Percentiles rank a stretch among this genome's conserved stretches.
Evolutionary conservation across 1,140 invertebrate species (phyloP).

Genomic region (Drosophila novamexicana): DNA sequence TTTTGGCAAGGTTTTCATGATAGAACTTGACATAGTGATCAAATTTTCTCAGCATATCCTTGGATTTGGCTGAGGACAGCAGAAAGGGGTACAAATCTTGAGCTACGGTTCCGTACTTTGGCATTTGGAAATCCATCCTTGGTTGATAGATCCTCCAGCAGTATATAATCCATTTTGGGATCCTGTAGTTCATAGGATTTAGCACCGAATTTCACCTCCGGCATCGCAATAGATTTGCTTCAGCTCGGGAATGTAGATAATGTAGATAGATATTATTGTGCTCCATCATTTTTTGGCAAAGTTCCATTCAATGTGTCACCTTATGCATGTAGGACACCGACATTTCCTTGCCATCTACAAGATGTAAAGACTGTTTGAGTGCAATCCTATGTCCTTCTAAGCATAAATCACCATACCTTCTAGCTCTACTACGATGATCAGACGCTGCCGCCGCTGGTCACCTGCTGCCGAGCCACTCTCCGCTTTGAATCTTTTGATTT

Average conservation of each 20-base stretch:
- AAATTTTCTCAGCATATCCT: conserved; percentile 54
- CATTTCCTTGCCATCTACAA: conserved; percentile 46
- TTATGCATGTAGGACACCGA: conserved; percentile 65
- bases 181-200: conserved; percentile 50
- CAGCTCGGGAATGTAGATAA: conserved; percentile 47
- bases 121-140: conserved; percentile 70
- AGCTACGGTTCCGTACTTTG: conserved; percentile 68
- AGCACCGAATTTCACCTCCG: conserved; percentile 60
- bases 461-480: conserved; percentile 49
- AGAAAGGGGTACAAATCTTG: conserved; percentile 69
- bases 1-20: conserved; percentile 59
- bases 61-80: conserved; percentile 63
- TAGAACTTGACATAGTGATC: conserved; percentile 73
- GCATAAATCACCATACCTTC: conserved; percentile 41
- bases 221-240: conserved; percentile 76
- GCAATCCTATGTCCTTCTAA: too few relatives aligned
- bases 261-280: conserved; percentile 42
- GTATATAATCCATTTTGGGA: conserved; percentile 61
- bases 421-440: conserved; percentile 57
- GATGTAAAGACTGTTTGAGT: not conserved
- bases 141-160: conserved; percentile 86
- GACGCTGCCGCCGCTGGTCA: conserved; percentile 61
- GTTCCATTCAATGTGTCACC: conserved; percentile 43
- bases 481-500: conserved; percentile 55
- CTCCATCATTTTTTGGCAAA: conserved; percentile 46